Evolutionary conservation across 1,140 invertebrate genomes (phyloP).

Genomic region (Drosophila mayri): DNA sequence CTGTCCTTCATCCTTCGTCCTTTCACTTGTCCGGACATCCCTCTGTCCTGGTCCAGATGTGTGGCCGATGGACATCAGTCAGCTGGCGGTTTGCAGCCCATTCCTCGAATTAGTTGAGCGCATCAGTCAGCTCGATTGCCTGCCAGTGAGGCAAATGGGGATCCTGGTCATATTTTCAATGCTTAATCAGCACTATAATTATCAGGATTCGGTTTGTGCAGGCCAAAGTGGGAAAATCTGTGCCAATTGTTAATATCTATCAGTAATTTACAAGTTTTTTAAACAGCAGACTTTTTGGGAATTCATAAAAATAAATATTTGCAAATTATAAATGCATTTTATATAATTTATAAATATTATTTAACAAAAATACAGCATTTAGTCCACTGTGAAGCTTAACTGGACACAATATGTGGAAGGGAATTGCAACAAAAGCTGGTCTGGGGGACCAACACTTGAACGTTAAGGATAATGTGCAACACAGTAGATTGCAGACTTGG

Average conservation of each 20-base stretch:
- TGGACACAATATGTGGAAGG: background rate
- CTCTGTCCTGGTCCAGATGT: background rate
- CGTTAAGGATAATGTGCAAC: slow-evolving; percentile 29
- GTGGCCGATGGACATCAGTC: slow-evolving; percentile 28
- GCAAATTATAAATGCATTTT: background rate
- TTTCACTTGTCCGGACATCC: background rate
- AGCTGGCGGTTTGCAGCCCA: slow-evolving; percentile 4
- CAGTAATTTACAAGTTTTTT: too few species aligned
- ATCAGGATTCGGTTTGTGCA: slow-evolving; percentile 17
- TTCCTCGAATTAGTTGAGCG: slow-evolving; percentile 31
- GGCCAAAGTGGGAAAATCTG: background rate
- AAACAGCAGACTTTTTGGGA: too few species aligned
- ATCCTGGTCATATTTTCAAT: slow-evolving; percentile 43
- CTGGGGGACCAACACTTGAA: slow-evolving; percentile 25
- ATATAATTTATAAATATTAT: background rate
- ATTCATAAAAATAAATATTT: background rate
- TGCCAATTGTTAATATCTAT: background rate
- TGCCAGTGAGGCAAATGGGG: slow-evolving; percentile 12
- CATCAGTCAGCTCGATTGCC: slow-evolving; percentile 61
- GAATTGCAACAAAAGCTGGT: slow-evolving; percentile 6
- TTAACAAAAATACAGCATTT: background rate
- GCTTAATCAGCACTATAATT: slow-evolving; percentile 52
- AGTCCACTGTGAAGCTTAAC: slow-evolving; percentile 13
- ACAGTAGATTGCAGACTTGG: slow-evolving; percentile 1
- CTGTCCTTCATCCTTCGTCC: slow-evolving; percentile 4